Base-by-base conservation (phyloP, 2,888 invertebrate species). In the Tetanocera ferruginea region DNA sequence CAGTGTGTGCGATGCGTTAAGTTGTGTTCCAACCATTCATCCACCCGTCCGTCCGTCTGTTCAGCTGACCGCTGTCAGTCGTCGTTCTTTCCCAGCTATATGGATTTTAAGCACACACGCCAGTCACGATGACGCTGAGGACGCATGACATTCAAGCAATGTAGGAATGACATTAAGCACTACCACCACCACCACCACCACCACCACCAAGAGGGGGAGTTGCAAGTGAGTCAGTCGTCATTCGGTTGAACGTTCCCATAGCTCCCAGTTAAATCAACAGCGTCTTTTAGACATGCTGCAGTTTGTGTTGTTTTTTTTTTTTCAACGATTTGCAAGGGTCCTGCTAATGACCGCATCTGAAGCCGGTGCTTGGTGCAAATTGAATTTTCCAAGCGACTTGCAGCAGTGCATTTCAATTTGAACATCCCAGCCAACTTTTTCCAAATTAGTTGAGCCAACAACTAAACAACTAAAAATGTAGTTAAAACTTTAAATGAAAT, bases 1-100 rank as follows among this genome's bases (percentile, higher is more conserved):
- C 86, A 86, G 86, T 85, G 73, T 49, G 28, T 76, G 79, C 76
- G 76, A 76, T 78, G 78, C 79, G 78, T 78, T 79, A 77, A 79
- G 79, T 77, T 76, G 76, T 37, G 69, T 76, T 31, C 62, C 49
- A 57, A 43, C 34, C 67, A 19, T 43, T 23, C 23, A 34, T 71
- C 62, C 31, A 19, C n/a, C 4, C 43, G n/a, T 55, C 19, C 25
- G 57, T 57, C 5, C 14, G n/a, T 6, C 23, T n/a, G n/a, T n/a
- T n/a, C 17, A 25, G 25, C 17, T 57, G 28, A 5, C 62, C 19
- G 75, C 70, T 78, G 70, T 74, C 69, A 69, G 49, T 77, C 66
- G 43, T n/a, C 23, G 67, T 57, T 28, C 62, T 14, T 64, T 64
- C n/a, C 49, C 62, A 14, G 52, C 64, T 57, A 31, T n/a, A 11